phyloP scores from a whole-genome alignment of 2,797 vertebrate species.

The Momotus momota region DNA sequence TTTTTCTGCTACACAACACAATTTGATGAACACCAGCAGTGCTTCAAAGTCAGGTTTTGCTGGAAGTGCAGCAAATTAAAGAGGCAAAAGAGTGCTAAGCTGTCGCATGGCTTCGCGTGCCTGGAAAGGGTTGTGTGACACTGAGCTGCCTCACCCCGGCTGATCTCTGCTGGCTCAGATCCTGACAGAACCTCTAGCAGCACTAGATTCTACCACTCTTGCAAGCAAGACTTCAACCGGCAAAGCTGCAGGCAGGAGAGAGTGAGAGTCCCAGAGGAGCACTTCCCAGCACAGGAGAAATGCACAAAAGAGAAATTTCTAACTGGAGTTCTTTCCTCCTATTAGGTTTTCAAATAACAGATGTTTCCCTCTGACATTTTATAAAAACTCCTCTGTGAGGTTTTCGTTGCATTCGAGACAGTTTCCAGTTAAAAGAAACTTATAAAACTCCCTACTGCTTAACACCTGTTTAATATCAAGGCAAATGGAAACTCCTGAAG shows the following conservation, averaged over 20 bases:
- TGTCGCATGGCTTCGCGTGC: background rate
- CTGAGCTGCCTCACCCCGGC: background rate
- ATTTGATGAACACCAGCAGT: background rate
- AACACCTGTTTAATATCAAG: constrained; percentile 60
- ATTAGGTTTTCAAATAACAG: constrained; percentile 25
- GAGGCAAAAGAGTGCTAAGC: background rate
- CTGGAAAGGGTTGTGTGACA: background rate
- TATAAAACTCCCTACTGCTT: constrained; percentile 50
- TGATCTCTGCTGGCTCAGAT: background rate
- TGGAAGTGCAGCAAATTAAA: background rate
- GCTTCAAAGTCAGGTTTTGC: background rate
- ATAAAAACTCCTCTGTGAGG: constrained; percentile 29
- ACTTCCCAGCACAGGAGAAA: background rate
- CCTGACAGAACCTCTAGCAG: background rate
- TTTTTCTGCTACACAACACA: background rate
- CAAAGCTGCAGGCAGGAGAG: background rate
- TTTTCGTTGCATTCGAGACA: constrained; percentile 50
- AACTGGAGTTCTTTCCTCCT: background rate
- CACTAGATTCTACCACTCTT: background rate
- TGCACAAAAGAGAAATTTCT: background rate
- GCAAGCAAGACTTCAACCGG: background rate
- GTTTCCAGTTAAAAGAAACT: constrained; percentile 23
- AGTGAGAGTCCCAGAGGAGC: background rate
- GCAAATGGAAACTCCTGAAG: background rate
- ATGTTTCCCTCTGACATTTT: constrained; percentile 55